Base-by-base conservation (phyloP, 2,797 vertebrate genomes). In the Hyperoplus immaculatus region DNA sequence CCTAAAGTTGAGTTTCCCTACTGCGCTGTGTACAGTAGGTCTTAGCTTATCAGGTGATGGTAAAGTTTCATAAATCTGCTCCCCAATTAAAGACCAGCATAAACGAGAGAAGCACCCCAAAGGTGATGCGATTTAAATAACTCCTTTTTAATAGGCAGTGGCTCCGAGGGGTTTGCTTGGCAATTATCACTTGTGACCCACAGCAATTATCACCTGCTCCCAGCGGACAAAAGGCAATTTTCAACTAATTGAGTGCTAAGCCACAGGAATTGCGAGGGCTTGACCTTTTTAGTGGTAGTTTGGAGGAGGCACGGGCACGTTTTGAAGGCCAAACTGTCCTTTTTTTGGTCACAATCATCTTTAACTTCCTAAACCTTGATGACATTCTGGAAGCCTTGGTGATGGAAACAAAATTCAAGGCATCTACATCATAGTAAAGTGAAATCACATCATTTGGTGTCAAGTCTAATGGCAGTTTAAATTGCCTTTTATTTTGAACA, bases 121-220 rank as follows among this genome's bases (percentile, higher is more conserved):
- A 93, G 91, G 90, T 92, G 94, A 94, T 93, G 94, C 88, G 93
- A 96, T 96, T 97, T 96, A 97, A 97, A 97, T 96, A 97, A 97
- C 93, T 95, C 93, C 93, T 96, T 96, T 29, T 97, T 97, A 96
- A 96, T 96, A 95, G 91, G 94, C 96, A 94, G 86, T 66, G 71
- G 85, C 96, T 96, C 95, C 79, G 91, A 92, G 95, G 95, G 94
- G 92, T 95, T 91, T 93, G 90, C 94, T 29, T 90, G 93, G 93
- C 96, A 97, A 96, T 98, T 97, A 97, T 97, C 97, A 95, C 95
- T 95, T 91, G 83, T 96, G 96, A 97, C 96, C 96, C 95, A 87
- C 92, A 94, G 93, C 96, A 97, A 97, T 98, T 97, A 97, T 95
- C 93, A 93, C 88, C 91, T 94, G 94, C 90, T 97, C 96, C 95